phyloP scores from a whole-genome alignment of 2,113 vertebrate genomes.

The Glareola pratincola region DNA sequence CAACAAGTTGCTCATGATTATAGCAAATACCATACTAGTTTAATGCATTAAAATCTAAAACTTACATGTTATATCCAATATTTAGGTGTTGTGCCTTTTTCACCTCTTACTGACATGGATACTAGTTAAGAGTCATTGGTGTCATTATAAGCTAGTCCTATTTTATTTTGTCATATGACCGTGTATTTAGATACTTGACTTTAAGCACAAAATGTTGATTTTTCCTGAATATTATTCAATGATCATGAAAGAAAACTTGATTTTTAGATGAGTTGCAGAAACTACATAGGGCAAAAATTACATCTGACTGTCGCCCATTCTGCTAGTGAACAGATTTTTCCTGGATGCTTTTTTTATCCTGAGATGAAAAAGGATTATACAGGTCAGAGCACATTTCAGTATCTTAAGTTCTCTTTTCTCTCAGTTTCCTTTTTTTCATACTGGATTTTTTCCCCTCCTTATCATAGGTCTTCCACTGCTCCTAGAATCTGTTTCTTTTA shows the following conservation, averaged over 20 bases:
- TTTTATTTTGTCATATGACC: not conserved
- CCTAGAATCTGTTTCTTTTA: not conserved
- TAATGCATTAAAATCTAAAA: not conserved
- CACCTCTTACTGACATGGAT: not conserved
- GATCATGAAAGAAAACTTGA: not conserved
- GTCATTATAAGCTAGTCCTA: not conserved
- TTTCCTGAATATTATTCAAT: not conserved
- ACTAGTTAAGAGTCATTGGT: not conserved
- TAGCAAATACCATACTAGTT: not conserved
- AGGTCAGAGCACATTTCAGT: slow-evolving; percentile 62
- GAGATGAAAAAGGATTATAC: not conserved
- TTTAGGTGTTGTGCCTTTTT: not conserved
- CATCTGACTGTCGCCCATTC: slow-evolving; percentile 61
- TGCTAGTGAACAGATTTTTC: not conserved
- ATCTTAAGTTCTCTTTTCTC: not conserved
- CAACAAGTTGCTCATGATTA: not conserved
- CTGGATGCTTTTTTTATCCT: not conserved
- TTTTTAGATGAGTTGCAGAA: slow-evolving; percentile 83
- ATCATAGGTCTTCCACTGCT: not conserved
- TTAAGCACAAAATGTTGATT: not conserved
- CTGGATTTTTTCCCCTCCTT: not conserved
- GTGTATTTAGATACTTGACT: not conserved
- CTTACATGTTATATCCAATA: not conserved
- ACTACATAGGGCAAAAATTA: slow-evolving; percentile 72
- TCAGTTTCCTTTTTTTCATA: not conserved